These are phyloP conservation scores for Thymallus thymallus DNA, from an alignment of 2,113 vertebrate genomes.

Conservation along the genomic window DNA sequence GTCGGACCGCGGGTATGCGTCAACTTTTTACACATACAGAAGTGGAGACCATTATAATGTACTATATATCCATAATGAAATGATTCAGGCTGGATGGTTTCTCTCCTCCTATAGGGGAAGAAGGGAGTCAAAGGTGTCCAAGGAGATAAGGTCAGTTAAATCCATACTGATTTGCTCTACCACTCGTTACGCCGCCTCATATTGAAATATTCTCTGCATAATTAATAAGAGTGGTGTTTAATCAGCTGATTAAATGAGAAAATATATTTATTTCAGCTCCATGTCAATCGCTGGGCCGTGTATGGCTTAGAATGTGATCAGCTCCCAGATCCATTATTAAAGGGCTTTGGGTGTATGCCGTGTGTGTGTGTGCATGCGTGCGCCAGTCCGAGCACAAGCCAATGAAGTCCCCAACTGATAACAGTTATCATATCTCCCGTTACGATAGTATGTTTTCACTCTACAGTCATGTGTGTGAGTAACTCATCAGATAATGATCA, in stretches of 20 bases:
- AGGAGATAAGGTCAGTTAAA: conserved; percentile 78
- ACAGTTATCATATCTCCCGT: background rate
- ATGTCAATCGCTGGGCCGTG: background rate
- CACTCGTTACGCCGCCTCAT: background rate
- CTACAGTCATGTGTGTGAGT: background rate
- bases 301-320: background rate
- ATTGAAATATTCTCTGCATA: background rate
- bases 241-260: background rate
- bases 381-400: background rate
- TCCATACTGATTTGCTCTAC: conserved; percentile 11
- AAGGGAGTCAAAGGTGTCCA: conserved; percentile 78
- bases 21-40: background rate
- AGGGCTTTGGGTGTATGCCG: background rate
- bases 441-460: background rate
- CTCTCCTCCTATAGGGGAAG: conserved; percentile 75
- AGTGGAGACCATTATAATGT: background rate
- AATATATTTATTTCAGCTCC: conserved; percentile 3
- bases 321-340: too few species aligned
- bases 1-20: conserved; percentile 69
- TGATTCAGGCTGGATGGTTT: conserved; percentile 29
- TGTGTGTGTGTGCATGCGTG: background rate
- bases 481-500: background rate
- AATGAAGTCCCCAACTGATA: background rate
- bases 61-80: conserved; percentile 23
- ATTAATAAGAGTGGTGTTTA: background rate